Conservation (phyloP, 2,113 vertebrate genomes). For the Nycticryphes semicollaris region DNA sequence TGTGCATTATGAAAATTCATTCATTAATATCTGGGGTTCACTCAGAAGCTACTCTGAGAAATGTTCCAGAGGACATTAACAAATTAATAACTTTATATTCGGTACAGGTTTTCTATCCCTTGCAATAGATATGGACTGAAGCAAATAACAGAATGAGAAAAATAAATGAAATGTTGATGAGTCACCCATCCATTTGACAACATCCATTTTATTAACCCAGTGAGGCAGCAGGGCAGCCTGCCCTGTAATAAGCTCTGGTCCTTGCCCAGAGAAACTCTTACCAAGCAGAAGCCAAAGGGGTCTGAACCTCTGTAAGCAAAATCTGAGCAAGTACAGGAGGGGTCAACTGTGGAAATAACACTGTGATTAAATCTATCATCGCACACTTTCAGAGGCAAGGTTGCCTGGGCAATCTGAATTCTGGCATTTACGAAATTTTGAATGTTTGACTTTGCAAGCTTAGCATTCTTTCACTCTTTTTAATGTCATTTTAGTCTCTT, state of each 20-base stretch:
- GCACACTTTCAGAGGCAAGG: background rate
- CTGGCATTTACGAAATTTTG: background rate
- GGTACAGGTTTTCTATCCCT: background rate
- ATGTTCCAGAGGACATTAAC: background rate
- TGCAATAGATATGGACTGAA: background rate
- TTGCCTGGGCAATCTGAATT: background rate
- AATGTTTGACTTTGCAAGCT: conserved; percentile 7
- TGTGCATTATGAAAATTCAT: background rate
- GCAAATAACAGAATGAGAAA: background rate
- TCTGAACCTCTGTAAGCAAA: background rate
- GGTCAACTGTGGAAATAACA: background rate
- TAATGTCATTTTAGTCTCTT: conserved; percentile 3
- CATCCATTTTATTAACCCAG: background rate
- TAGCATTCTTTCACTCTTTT: conserved; percentile 5
- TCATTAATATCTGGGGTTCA: background rate
- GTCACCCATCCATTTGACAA: background rate
- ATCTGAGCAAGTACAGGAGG: background rate
- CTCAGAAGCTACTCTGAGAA: background rate
- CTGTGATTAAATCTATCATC: background rate
- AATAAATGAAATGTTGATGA: background rate
- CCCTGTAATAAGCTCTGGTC: background rate
- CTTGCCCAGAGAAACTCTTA: background rate
- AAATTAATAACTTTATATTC: background rate
- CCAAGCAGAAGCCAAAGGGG: background rate
- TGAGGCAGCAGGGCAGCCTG: background rate